Percentiles rank a stretch among this genome's conserved stretches.
phyloP scores from a whole-genome alignment of 2,888 invertebrate species.

The Zhuqinia jingwanae region DNA sequence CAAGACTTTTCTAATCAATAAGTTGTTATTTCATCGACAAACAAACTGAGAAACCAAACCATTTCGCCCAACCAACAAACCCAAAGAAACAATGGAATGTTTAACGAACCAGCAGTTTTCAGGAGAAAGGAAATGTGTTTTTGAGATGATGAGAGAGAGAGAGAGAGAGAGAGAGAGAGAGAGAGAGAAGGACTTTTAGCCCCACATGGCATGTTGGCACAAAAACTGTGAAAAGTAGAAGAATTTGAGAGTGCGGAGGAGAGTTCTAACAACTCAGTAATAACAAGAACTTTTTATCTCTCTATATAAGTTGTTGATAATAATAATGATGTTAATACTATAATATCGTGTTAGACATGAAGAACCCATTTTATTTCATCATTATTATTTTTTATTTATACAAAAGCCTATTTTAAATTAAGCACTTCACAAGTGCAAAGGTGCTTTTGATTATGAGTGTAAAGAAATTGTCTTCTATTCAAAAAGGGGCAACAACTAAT shows the following conservation, averaged over 20 bases:
- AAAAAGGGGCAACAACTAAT: background rate
- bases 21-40: background rate
- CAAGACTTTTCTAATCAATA: background rate
- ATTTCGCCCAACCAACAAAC: background rate
- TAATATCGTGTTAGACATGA: background rate
- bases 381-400: constrained; percentile 4
- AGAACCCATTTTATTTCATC: background rate
- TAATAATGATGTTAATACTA: no score
- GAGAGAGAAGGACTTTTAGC: no score
- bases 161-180: no score
- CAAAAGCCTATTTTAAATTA: no score
- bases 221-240: constrained; percentile 10
- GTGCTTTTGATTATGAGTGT: background rate
- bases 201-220: background rate
- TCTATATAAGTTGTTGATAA: no score
- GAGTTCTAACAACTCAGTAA: background rate
- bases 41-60: background rate
- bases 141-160: no score
- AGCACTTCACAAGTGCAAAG: background rate
- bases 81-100: background rate
- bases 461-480: no score
- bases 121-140: no score
- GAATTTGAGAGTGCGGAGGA: no score
- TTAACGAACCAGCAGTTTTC: constrained; percentile 23
- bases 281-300: constrained; percentile 1